Evolutionary conservation across 2,113 vertebrate genomes (phyloP), one percentile per base, ranked within the genome.

Genomic region (Indicator maculatus): DNA sequence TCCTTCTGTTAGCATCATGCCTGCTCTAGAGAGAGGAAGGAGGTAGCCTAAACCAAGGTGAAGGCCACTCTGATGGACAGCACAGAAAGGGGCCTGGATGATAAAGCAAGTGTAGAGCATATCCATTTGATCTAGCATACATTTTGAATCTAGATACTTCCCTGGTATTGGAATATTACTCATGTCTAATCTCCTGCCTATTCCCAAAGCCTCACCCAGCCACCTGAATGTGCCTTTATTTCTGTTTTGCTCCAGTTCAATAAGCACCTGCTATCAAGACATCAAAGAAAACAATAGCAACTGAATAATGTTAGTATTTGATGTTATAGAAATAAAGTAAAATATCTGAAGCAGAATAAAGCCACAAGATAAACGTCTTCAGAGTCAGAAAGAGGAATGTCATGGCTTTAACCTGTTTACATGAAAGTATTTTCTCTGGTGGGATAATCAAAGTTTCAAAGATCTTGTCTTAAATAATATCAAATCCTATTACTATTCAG

Each of bases 401-500:
- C 70, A 88, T 47, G 66, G 78, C 58, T 90, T 88, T 94, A 96
- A 93, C 76, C 86, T 88, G 73, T 86, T 95, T 96, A 95, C 63
- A 86, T 79, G 70, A 55, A 93, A 86, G 70, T 84, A 86, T 94
- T 95, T 95, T 93, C 90, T 88, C 80, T 84, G 66, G 58, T 93
- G 83, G 70, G 44, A 88, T 93, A 94, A 95, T 86, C 82, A 95
- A 95, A 91, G 91, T 96, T 95, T 95, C 94, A 88, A 84, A 95
- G 96, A 95, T 86, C 88, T 95, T 79, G 91, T 97, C 91, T 92
- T 94, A 84, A 94, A 84, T 93, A 96, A 90, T 90, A 95, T 75
- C 61, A 97, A 95, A 95, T 90, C 36, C 61, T 94, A 94, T 95
- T 93, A 95, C 65, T 94, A 95, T 94, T 94, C 80, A 94, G 39